Evolutionary conservation across 2,797 vertebrate genomes (phyloP), one percentile per base, ranked within the genome.

Genomic region (Smutsia temminckii): DNA sequence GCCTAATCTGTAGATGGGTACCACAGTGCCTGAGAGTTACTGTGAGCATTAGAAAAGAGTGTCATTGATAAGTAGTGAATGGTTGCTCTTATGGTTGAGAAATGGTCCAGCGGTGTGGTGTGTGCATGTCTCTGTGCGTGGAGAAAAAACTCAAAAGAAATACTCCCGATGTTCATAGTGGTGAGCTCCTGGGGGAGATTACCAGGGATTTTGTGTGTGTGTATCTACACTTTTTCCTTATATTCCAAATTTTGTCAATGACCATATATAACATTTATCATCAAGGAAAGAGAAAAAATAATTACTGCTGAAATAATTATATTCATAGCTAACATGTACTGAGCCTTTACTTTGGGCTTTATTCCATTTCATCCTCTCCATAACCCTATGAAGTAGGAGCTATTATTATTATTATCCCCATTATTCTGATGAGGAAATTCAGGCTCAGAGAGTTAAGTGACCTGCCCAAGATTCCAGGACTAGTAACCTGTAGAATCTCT

Each of bases 291-390:
- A n/a, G 17, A 49, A 51, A 85, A 71, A 14, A 9, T 37, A 20
- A 20, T 25, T 37, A 68, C 63, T 91, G 46, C 23, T 68, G 81
- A 95, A 81, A 69, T 90, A 55, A 81, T 89, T 34, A 17, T 85
- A 55, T 51, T 61, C 57, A 42, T 49, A 85, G 71, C 63, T 81
- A 55, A 53, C 7, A 6, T 40, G 49, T 68, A 10, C 34, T 29
- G n/a, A 55, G 57, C 37, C 29, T 94, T 93, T 61, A 37, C 17
- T 81, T 93, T 91, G 78, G 75, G 20, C 17, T 79, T 91, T 29
- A 29, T 51, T 66, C 51, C 25, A 37, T 61, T 90, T 93, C 74
- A 49, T 79, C 32, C 37, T 91, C 18, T 27, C 68, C 5, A 16
- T 53, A 55, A 57, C 18, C 6, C 20, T 81, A 3, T 42, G 59